Evolutionary conservation across 2,888 invertebrate species (phyloP).

Genomic region (Trissolcus japonicus): DNA sequence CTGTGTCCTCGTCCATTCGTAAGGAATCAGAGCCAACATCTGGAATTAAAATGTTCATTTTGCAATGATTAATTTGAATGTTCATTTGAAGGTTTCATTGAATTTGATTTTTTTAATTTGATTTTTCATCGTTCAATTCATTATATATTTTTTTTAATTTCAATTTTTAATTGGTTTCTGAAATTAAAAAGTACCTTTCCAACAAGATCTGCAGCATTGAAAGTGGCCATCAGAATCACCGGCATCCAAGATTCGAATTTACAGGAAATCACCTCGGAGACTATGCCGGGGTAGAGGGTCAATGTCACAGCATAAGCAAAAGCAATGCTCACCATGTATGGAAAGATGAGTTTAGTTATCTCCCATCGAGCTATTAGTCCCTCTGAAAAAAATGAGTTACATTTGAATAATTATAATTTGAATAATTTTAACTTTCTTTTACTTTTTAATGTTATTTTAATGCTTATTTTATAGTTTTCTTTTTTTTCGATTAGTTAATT

Average conservation of each 20-base stretch:
- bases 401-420: slow-evolving; percentile 4
- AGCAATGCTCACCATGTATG: slow-evolving; percentile 93
- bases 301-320: slow-evolving; percentile 93
- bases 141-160: too few species aligned
- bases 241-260: slow-evolving; percentile 93
- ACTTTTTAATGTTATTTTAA: too few species aligned
- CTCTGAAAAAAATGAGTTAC: slow-evolving; percentile 78
- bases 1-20: slow-evolving; percentile 89
- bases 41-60: slow-evolving; percentile 66
- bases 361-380: slow-evolving; percentile 85
- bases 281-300: slow-evolving; percentile 92
- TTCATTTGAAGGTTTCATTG: not conserved
- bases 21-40: slow-evolving; percentile 87
- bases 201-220: slow-evolving; percentile 90
- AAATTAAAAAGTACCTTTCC: slow-evolving; percentile 81
- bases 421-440: too few species aligned
- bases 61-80: not conserved
- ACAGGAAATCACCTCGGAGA: slow-evolving; percentile 91
- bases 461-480: too few species aligned
- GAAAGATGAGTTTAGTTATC: slow-evolving; percentile 90
- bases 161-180: not conserved
- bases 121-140: too few species aligned
- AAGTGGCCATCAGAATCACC: slow-evolving; percentile 91
- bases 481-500: too few species aligned
- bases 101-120: not conserved